phyloP scores from a whole-genome alignment of 2,797 vertebrate species.

The Channallabes apus region DNA sequence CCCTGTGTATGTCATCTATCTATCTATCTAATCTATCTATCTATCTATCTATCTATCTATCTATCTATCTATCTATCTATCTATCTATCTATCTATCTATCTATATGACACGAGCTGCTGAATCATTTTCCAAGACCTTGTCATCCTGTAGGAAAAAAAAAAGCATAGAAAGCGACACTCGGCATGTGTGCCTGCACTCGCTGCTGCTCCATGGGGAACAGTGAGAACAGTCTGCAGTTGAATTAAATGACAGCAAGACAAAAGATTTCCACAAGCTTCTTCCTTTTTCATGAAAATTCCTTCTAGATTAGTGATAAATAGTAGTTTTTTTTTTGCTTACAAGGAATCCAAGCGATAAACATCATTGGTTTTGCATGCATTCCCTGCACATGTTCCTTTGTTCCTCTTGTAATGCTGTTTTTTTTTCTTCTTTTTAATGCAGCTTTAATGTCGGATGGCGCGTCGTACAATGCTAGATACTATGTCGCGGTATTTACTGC shows the following conservation, averaged over 20 bases:
- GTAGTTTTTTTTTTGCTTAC: not conserved
- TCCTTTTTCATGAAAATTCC: slow-evolving; percentile 2
- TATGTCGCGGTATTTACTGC: not conserved
- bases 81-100: not conserved
- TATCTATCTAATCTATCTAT: not conserved
- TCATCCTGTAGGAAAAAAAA: not conserved
- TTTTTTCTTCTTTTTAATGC: not conserved
- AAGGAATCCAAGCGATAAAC: not conserved
- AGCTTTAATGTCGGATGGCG: not conserved
- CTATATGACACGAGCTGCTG: not conserved
- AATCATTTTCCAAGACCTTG: slow-evolving; percentile 4
- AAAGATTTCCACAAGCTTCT: slow-evolving; percentile 49
- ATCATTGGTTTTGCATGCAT: not conserved
- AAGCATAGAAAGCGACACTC: slow-evolving; percentile 51
- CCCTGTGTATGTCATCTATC: not conserved
- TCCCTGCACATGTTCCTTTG: not conserved
- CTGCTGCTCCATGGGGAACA: slow-evolving; percentile 59
- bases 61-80: too few relatives aligned
- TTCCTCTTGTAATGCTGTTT: not conserved
- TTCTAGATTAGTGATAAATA: not conserved
- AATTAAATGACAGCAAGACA: slow-evolving; percentile 67
- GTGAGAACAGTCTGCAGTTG: slow-evolving; percentile 61
- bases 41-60: too few relatives aligned
- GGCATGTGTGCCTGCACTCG: slow-evolving; percentile 41
- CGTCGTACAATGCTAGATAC: not conserved